A percentile compares a stretch with the other conserved stretches of the same genome.
Conservation (phyloP, 2,888 invertebrate genomes). For the Altica lythri region DNA sequence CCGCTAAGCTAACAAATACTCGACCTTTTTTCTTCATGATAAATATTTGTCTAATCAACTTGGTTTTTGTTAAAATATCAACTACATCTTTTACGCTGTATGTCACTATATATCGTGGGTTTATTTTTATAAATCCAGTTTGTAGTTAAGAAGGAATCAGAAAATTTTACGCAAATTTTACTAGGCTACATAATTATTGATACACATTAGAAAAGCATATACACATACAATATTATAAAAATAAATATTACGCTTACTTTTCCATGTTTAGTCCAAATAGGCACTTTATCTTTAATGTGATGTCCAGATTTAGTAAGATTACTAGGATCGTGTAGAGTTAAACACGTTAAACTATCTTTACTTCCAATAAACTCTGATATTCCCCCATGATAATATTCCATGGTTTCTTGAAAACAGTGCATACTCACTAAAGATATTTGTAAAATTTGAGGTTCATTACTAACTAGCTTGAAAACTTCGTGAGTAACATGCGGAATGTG, state of each 20-base stretch:
- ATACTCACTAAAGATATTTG: slow-evolving; percentile 76
- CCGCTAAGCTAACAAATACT: too few species aligned
- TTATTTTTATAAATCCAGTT: too few species aligned
- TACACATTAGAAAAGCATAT: not conserved
- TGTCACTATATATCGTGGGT: too few species aligned
- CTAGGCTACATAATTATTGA: too few species aligned
- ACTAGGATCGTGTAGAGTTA: slow-evolving; percentile 73
- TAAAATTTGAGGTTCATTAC: slow-evolving; percentile 65
- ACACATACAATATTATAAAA: not conserved
- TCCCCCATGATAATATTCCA: slow-evolving; percentile 67
- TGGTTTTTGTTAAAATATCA: too few species aligned
- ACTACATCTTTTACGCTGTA: too few species aligned
- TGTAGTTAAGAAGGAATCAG: too few species aligned
- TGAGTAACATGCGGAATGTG: slow-evolving; percentile 81
- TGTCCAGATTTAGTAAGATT: slow-evolving; percentile 69
- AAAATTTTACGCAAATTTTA: too few species aligned
- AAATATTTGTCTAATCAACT: too few species aligned
- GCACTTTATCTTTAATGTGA: slow-evolving; percentile 71
- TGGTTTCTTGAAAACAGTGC: slow-evolving; percentile 61
- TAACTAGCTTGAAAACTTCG: slow-evolving; percentile 73
- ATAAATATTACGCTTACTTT: slow-evolving; percentile 55
- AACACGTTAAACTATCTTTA: slow-evolving; percentile 58
- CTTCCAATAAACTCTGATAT: slow-evolving; percentile 71
- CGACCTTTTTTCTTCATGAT: too few species aligned
- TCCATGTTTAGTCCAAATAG: slow-evolving; percentile 81